Base-by-base conservation (phyloP, 53 echinoderm and acorn worm species). In the Holothuria scabra region DNA sequence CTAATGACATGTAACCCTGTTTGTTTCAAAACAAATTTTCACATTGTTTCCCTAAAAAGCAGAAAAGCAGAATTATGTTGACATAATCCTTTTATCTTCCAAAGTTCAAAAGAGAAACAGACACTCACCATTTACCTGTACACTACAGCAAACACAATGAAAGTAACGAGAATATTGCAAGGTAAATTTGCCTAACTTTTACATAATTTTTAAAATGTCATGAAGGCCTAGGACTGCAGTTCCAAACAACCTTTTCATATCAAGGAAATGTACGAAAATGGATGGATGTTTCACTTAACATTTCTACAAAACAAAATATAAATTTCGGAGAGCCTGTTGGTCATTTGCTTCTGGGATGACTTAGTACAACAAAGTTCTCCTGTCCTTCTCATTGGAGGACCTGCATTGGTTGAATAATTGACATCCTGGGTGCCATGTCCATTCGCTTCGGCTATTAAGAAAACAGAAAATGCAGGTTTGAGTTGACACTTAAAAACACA, bases 391-490 rank as follows among this genome's bases (percentile, higher is more conserved):
- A 72, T 68, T 67, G 72, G 12, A 72, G 72, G 10, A 72, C 72
- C 72, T 72, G 72, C 72, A 72, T 72, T 12, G 72, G 72, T n/a
- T 72, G 72, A 21, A 72, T 72, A 25, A 72, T 26, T 25, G 44
- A 48, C 46, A 72, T 46, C 24, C 72, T 83, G 23, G 88, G 83
- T 29, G 75, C 83, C 88, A 88, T 64, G 30, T 88, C 88, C 83
- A 88, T 76, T 75, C 88, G 83, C 88, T 88, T 88, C 63, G 88
- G 88, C 88, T 88, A 74, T 57, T 6, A 24, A 20, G 23, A 75
- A 59, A 18, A 3, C 0, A 26, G 34, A 32, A 59, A 46, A 70
- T 38, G 5, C 30, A 82, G 49, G 14, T 49, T 10, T 12, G 38
- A 20, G 4, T 24, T 46, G 34, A 16, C n/a, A 18, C 16, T 46